Base-by-base conservation (phyloP, 2,888 invertebrate genomes). In the Anoplius nigerrimus region DNA sequence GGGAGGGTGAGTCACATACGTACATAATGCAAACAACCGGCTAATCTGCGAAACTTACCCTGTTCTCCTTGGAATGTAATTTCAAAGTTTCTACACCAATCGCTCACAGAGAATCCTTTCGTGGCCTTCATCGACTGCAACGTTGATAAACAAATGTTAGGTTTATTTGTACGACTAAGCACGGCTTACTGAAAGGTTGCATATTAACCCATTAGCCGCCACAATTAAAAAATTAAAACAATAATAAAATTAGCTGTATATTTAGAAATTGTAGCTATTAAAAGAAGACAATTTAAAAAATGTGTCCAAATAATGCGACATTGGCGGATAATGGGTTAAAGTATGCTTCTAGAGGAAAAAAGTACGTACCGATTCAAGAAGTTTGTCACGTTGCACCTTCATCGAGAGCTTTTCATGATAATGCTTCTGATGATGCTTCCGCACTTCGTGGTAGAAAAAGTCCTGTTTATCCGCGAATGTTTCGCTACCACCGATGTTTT, bases 11-110 rank as follows among this genome's bases (percentile, higher is more conserved):
- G 16, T 2, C 2, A 46, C 46, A 46, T 13, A 6, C 4, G 46
- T n/a, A 46, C 11, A 15, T 15, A 45, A 58, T 57, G 22, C 15
- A 24, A 21, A 34, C 24, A 24, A 24, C 6, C 11, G 11, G 11
- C 11, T 6, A 11, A 34, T 24, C 2, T 24, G 24, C 11, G 34
- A 13, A 51, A n/a, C 15, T 53, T 82, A 94, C 96, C 98, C 91
- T 96, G 96, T 88, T 98, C 98, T n/a, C 97, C 97, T 87, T 95
- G 93, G 89, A 98, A 98, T 64, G 93, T 94, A 72, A 98, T 94
- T 90, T 98, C 97, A 88, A 98, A 97, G 90, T 95, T 97, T 86
- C 95, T 93, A 89, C 97, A 97, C 98, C 98, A 98, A 90, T 98
- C 97, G 62, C 94, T 93, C n/a, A 95, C 93, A 22, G 93, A 92